Conservation (phyloP, 35 echinoderm and acorn worm genomes). For the Heliocidaris tuberculata region DNA sequence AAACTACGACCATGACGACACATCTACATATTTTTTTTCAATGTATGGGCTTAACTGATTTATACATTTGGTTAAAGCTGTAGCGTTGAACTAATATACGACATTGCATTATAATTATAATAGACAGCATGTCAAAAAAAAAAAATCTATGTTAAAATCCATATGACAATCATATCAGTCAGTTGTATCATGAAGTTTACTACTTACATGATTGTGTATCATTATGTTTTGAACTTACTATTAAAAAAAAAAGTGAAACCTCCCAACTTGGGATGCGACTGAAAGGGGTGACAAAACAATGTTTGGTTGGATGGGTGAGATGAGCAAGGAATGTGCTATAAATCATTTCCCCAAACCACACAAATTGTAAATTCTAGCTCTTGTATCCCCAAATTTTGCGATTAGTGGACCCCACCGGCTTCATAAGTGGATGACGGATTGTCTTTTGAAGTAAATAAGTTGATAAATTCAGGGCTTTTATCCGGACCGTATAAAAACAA, state of each 20-base stretch:
- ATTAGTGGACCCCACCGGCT: background rate
- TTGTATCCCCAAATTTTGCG: background rate
- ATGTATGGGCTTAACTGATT: no score
- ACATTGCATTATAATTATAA: no score
- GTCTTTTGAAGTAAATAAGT: constrained; percentile 25
- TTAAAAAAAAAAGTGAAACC: background rate
- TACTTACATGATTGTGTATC: no score
- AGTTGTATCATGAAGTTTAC: no score
- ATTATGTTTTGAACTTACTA: no score
- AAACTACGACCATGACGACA: no score
- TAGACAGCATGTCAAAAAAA: no score
- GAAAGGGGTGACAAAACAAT: background rate
- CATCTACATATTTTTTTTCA: no score
- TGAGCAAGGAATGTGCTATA: background rate
- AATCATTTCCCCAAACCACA: background rate
- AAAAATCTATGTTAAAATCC: no score
- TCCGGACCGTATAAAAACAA: constrained; percentile 16
- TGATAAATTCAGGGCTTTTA: background rate
- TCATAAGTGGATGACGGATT: background rate
- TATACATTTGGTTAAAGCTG: no score
- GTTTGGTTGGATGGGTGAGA: background rate
- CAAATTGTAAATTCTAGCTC: constrained; percentile 23
- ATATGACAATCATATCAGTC: no score
- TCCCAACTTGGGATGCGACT: background rate
- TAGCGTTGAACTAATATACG: no score